Percentiles rank a stretch among this genome's conserved stretches.
These are phyloP conservation scores for Caenorhabditis latens DNA, from an alignment of 1,140 invertebrate genomes.

Conservation along the genomic window DNA sequence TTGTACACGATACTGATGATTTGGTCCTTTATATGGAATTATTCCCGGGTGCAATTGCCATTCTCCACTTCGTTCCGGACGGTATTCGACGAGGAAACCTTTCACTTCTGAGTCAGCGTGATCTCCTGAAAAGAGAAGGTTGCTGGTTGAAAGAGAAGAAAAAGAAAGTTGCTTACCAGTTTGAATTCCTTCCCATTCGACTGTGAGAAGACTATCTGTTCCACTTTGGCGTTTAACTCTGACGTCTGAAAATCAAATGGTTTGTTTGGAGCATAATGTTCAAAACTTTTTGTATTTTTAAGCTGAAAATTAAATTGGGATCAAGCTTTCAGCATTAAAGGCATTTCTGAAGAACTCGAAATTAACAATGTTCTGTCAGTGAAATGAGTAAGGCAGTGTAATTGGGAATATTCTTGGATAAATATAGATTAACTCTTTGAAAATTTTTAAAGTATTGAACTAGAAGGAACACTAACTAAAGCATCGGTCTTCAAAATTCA, in stretches of 20 bases:
- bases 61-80: constrained; percentile 74
- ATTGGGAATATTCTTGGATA: too few relatives aligned
- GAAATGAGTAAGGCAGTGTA: too few relatives aligned
- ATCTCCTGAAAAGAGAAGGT: constrained; percentile 67
- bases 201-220: constrained; percentile 74
- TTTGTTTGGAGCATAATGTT: background rate
- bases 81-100: constrained; percentile 78
- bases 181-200: constrained; percentile 78
- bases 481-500: too few relatives aligned
- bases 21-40: constrained; percentile 77
- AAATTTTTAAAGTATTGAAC: too few relatives aligned
- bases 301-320: background rate
- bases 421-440: too few relatives aligned
- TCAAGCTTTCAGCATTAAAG: background rate
- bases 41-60: constrained; percentile 77
- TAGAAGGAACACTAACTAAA: too few relatives aligned
- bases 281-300: background rate
- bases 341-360: too few relatives aligned
- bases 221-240: constrained; percentile 67
- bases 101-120: constrained; percentile 75
- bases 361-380: too few relatives aligned
- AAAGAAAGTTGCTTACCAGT: constrained; percentile 60
- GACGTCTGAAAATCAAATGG: constrained; percentile 11
- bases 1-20: constrained; percentile 78
- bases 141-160: background rate